These are phyloP conservation scores for Leptopilina drosophilae DNA, from an alignment of 2,888 invertebrate genomes.

Conservation along the genomic window DNA sequence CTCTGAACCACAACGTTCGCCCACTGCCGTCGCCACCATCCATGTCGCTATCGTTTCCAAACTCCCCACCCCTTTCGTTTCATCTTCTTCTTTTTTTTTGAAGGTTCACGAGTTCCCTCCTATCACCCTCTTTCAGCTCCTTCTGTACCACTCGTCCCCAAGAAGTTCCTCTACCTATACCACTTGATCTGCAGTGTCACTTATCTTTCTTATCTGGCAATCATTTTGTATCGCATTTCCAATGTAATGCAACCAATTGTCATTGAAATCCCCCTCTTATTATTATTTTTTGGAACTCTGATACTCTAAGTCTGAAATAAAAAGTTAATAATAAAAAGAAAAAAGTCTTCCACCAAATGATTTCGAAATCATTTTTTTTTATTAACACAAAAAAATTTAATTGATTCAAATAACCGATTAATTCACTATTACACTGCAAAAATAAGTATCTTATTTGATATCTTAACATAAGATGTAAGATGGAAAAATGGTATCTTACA, in stretches of 20 bases:
- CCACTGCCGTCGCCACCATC: slow-evolving; percentile 59
- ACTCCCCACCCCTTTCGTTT: not conserved
- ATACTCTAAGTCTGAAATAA: not conserved
- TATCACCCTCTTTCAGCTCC: slow-evolving; percentile 42
- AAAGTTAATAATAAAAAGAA: no score
- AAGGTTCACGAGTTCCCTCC: slow-evolving; percentile 29
- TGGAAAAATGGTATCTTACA: no score
- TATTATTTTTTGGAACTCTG: not conserved
- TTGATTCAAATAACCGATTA: no score
- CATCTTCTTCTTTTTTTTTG: slow-evolving; percentile 18
- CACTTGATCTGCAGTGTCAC: slow-evolving; percentile 43
- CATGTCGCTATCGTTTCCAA: not conserved
- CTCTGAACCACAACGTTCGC: slow-evolving; percentile 68
- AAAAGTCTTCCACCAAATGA: no score
- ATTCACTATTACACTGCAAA: no score
- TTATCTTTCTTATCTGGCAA: slow-evolving; percentile 40
- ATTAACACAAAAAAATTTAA: no score
- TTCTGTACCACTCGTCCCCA: slow-evolving; percentile 24
- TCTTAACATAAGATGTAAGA: no score
- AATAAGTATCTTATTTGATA: no score
- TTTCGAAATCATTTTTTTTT: no score
- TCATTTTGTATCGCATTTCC: slow-evolving; percentile 44
- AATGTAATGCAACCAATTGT: not conserved
- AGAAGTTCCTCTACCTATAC: slow-evolving; percentile 45
- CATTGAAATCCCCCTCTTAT: not conserved